Base-by-base conservation (phyloP, 2,797 vertebrate species). In the Bovichtus diacanthus region DNA sequence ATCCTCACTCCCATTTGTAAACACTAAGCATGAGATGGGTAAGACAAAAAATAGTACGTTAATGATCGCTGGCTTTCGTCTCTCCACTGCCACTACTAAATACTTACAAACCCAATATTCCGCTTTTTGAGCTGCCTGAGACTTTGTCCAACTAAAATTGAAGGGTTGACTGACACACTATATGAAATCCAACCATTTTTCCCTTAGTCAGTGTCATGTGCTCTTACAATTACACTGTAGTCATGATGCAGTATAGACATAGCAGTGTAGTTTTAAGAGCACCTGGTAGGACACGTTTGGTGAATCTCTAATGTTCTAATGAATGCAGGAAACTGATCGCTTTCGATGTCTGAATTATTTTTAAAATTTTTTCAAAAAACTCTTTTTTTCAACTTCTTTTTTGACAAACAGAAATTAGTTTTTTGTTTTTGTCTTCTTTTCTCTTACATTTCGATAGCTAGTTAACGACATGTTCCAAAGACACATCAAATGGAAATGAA, bases 1-100 rank as follows among this genome's bases (percentile, higher is more conserved):
- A 78, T 69, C 61, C 64, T 64, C 34, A 19, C 31, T 68, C 27
- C 34, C 38, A 46, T 39, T 21, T 49, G 62, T 80, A 44, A 73
- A 60, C 36, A 77, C 29, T 25, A 19, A 53, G 31, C 59, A 61
- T 66, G 31, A 72, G 31, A 71, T 19, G 41, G n/a, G 16, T 49
- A 3, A 38, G 25, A 46, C 23, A 25, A 49, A 39, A 60, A 66
- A 58, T 11, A 43, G 13, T 29, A 36, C 19, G 2, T 36, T 39
- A 41, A 18, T 10, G 21, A 29, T 7, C 23, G 7, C 36, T 43
- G 43, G 27, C 11, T 46, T n/a, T 19, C n/a, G 39, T 43, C 39
- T 12, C 19, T 71, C 1, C 5, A 34, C 29, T 43, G 8, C 8
- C 39, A 36, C 21, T 13, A 7, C 6, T 49, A 2, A 12, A 31